Conservation (phyloP, 1,140 invertebrate species). For the Vanessa tameamea region DNA sequence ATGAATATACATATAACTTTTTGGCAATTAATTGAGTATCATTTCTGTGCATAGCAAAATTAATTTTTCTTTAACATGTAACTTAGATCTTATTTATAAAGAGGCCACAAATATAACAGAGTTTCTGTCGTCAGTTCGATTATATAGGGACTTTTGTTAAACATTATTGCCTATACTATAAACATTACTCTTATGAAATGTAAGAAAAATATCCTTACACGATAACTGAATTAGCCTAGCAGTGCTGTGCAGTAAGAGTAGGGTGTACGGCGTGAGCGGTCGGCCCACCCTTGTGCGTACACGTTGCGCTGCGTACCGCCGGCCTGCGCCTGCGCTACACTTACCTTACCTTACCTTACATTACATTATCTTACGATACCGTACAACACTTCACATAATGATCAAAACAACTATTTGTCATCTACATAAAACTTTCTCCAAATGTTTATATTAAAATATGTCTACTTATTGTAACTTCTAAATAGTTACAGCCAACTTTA, state of each 20-base stretch:
- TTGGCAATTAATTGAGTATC: conserved; percentile 81
- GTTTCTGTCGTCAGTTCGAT: conserved; percentile 80
- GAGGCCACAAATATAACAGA: conserved; percentile 81
- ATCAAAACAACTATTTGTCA: conserved; percentile 79
- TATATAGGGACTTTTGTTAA: conserved; percentile 80
- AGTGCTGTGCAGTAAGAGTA: conserved; percentile 77
- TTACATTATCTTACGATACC: conserved; percentile 43
- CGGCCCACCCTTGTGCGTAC: conserved; percentile 73
- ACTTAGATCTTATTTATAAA: conserved; percentile 81
- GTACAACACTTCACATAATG: conserved; percentile 79
- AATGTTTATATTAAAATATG: conserved; percentile 80
- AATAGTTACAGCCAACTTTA: conserved; percentile 81
- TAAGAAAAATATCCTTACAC: conserved; percentile 79
- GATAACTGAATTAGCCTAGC: conserved; percentile 78
- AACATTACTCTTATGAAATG: conserved; percentile 77
- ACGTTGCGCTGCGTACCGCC: conserved; percentile 57
- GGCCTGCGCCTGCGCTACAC: conserved; percentile 15
- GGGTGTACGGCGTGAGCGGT: conserved; percentile 46
- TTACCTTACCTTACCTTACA: conserved; percentile 28
- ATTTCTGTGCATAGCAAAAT: conserved; percentile 81
- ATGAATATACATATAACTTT: conserved; percentile 81
- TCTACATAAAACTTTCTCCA: conserved; percentile 80
- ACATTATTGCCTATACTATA: conserved; percentile 78
- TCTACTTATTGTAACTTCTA: conserved; percentile 80
- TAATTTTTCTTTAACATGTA: conserved; percentile 80